phyloP scores from a whole-genome alignment of 2,797 vertebrate genomes.

The Gouania willdenowi region DNA sequence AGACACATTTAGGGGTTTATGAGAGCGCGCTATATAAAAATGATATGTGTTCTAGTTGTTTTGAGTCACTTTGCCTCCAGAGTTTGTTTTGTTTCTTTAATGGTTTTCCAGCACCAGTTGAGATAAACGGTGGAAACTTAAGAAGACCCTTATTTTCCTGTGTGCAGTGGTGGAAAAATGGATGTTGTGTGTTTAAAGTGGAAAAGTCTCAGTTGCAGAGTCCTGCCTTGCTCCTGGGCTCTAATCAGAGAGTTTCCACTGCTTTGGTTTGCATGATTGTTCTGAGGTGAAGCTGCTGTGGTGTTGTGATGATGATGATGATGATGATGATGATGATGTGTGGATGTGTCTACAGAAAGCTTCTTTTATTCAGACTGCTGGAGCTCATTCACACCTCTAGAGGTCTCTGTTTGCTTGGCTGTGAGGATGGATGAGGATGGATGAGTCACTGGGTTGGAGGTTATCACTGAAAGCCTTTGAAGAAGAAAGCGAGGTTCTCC shows the following conservation, averaged over 20 bases:
- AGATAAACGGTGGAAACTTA: constrained; percentile 9
- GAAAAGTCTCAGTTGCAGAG: constrained; percentile 32
- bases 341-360: no score
- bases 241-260: constrained; percentile 45
- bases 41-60: no score
- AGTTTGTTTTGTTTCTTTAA: constrained; percentile 14
- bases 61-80: no score
- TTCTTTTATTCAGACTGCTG: constrained; percentile 8
- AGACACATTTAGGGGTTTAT: no score
- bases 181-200: constrained; percentile 10
- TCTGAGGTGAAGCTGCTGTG: background rate
- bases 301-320: background rate
- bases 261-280: background rate
- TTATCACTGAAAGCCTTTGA: constrained; percentile 34
- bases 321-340: no score
- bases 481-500: constrained; percentile 24
- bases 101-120: constrained; percentile 5
- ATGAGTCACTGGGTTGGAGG: constrained; percentile 55
- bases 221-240: constrained; percentile 20
- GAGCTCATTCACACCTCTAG: constrained; percentile 37
- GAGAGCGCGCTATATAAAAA: no score
- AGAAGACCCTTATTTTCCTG: no score
- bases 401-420: constrained; percentile 44
- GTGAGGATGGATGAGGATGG: constrained; percentile 10
- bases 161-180: constrained; percentile 27